phyloP scores from a whole-genome alignment of 2,113 vertebrate species.

The Sarotherodon lohbergeri region DNA sequence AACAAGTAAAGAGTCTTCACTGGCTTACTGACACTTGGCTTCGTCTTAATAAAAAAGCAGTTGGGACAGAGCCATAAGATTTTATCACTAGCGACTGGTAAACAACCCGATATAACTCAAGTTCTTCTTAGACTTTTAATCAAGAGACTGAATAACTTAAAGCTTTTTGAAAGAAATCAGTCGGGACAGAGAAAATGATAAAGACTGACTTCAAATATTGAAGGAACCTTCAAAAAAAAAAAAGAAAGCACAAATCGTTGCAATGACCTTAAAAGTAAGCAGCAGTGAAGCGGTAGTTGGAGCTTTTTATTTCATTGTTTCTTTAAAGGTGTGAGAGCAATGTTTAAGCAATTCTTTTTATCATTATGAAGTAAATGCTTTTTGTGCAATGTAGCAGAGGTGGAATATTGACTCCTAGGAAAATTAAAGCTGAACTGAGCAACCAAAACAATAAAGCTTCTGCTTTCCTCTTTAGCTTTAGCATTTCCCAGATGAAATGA shows the following conservation, averaged over 20 bases:
- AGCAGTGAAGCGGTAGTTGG: neutral
- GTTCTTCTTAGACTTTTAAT: neutral
- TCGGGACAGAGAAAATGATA: neutral
- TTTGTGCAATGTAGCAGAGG: neutral
- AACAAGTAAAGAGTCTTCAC: slow-evolving; percentile 17
- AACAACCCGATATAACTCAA: neutral
- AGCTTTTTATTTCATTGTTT: neutral
- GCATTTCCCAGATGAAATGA: neutral
- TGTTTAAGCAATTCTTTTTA: neutral
- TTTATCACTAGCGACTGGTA: neutral
- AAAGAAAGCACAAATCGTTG: neutral
- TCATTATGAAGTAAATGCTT: neutral
- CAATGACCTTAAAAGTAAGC: neutral
- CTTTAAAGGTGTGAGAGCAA: neutral
- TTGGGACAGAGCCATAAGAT: neutral
- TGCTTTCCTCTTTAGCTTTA: neutral
- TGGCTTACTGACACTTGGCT: slow-evolving; percentile 7
- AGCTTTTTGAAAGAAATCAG: neutral
- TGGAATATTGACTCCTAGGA: neutral
- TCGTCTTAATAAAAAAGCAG: neutral
- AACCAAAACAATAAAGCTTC: neutral
- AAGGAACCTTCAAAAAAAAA: neutral
- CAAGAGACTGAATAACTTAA: neutral
- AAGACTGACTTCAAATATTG: neutral
- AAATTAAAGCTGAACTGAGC: neutral